Base-by-base conservation (phyloP, 2,113 vertebrate genomes). In the Brachyhypopomus gauderio region DNA sequence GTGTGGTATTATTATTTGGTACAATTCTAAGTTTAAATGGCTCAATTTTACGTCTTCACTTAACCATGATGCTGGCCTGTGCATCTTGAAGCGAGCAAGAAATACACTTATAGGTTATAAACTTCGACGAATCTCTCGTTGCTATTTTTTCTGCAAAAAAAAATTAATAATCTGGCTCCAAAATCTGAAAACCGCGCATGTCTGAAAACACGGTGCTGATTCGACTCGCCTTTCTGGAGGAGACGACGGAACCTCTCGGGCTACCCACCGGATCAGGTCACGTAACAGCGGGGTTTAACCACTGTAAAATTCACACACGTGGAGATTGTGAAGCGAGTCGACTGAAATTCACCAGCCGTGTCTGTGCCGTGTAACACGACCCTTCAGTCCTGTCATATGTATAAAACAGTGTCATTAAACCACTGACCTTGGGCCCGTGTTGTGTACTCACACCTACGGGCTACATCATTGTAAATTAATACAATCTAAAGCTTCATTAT, bases 371-470 rank as follows among this genome's bases (percentile, higher is more conserved):
- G 5, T 41, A 41, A 41, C 7, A 8, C 45, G 41, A 41, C 5
- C 41, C 45, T 52, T 3, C 17, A 3, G 63, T 22, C 2, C 38
- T 11, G 64, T 71, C 64, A 34, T 75, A 72, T 63, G 63, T 45
- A 41, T 38, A 79, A 72, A 79, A 14, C 52, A 36, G 4, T 38
- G 58, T 79, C 72, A 85, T 85, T 79, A 82, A 82, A 79, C 20
- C 38, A 64, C 20, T 83, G 84, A 83, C 77, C 84, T 72, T 72
- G 80, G 84, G 76, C 78, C 59, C 52, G 69, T 79, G 52, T 85
- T 22, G 82, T 75, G 72, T 17, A 25, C 69, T 67, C 52, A 63
- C 69, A 85, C 75, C 84, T 76, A 25, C 80, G 60, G 79, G 75
- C 79, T 72, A 66, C 78, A 45, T 30, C 25, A 60, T 75, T 59